Base-by-base conservation (phyloP, 2,888 invertebrate genomes). In the Trissolcus japonicus region DNA sequence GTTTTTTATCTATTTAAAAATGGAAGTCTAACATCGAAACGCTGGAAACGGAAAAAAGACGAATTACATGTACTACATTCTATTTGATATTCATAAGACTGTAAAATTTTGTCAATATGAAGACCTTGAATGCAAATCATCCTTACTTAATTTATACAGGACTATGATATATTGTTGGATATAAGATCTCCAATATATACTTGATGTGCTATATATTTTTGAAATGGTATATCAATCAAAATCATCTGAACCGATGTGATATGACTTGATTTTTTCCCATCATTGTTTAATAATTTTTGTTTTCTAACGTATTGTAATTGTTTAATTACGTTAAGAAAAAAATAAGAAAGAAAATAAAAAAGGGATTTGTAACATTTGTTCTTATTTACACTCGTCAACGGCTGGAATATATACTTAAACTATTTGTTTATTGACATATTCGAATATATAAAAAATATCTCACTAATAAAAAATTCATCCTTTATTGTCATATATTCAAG, bases 391-490 rank as follows among this genome's bases (percentile, higher is more conserved):
- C 48, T 41, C 13, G 21, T 60, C 51, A 60, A 68, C 50, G 48
- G 41, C 16, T 53, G 29, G 48, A 68, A 60, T 54, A 60, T 54
- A 60, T 68, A 68, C 51, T 54, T 54, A 60, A 66, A 68, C 17
- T 60, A 16, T n/a, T 67, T 59, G 59, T 48, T 68, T 61, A 69
- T 69, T 69, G 68, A 69, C 68, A 60, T 61, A 55, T 69, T 69
- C 17, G 48, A 69, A 61, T 69, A 17, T 69, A 69, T 61, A 69
- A 68, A 68, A 69, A 69, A 69, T 69, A 69, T 69, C 16, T 19
- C 55, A 69, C 55, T 40, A 50, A 69, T 55, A 43, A 21, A 46
- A 68, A 46, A 19, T 35, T 46, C 21, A 29, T 11, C 11, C 9
- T 56, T 56, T 43, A 56, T 41, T 56, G 40, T 67, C 53, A 14